phyloP scores from a whole-genome alignment of 2,113 vertebrate species.

The Bothrops jararaca region DNA sequence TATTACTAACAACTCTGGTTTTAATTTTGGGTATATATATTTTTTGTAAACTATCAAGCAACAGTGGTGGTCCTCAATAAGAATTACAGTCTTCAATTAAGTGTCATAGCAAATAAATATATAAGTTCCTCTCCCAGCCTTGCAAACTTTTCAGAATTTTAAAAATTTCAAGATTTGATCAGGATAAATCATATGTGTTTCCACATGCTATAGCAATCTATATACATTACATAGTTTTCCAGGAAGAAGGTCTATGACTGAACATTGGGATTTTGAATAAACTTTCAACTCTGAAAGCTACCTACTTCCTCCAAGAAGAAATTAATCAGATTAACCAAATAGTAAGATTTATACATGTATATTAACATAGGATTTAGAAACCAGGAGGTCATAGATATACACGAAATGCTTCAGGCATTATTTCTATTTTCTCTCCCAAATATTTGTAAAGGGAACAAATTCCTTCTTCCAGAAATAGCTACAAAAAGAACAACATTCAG shows the following conservation, averaged over 20 bases:
- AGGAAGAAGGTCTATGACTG: background rate
- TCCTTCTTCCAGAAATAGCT: background rate
- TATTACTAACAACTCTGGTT: background rate
- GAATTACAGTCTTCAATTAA: background rate
- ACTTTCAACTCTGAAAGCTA: background rate
- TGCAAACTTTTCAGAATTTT: background rate
- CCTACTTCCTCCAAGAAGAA: background rate
- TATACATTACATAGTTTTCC: background rate
- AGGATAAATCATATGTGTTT: background rate
- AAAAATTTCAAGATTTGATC: background rate
- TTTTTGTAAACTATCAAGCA: background rate
- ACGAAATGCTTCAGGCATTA: background rate
- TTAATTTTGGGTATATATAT: background rate
- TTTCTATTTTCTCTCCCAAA: background rate
- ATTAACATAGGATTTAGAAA: background rate
- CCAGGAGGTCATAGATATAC: background rate
- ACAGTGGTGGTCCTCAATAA: background rate
- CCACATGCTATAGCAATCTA: background rate
- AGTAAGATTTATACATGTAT: background rate
- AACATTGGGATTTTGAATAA: background rate
- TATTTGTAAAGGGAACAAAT: background rate
- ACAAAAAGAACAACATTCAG: background rate
- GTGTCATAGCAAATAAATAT: background rate
- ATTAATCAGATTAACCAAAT: background rate
- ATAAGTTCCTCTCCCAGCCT: background rate